These are phyloP conservation scores for Drosophila littoralis DNA, from an alignment of 1,140 invertebrate species.

Conservation along the genomic window DNA sequence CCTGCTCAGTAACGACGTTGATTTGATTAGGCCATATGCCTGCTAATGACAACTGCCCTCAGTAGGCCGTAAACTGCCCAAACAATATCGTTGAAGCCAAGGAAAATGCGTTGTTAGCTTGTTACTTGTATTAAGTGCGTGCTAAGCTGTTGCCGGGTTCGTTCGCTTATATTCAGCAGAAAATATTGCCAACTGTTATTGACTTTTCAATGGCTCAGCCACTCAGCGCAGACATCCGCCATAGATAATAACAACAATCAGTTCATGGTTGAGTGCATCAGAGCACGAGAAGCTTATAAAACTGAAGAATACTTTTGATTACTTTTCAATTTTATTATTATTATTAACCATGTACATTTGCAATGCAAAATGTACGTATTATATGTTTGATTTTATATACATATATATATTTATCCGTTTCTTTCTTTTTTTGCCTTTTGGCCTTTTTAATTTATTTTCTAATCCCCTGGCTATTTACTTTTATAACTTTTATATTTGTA, in stretches of 20 bases:
- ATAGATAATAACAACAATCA: constrained; percentile 2
- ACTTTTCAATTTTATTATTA: constrained; percentile 11
- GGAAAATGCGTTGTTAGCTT: constrained; percentile 24
- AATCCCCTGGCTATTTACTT: background rate
- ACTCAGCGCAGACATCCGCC: background rate
- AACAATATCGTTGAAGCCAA: background rate
- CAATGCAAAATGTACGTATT: too few relatives aligned
- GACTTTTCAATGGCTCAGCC: constrained; percentile 12
- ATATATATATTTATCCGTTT: too few relatives aligned
- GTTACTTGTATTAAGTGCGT: constrained; percentile 8
- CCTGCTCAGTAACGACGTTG: constrained; percentile 26
- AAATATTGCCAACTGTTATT: constrained; percentile 13
- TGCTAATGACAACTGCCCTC: constrained; percentile 46
- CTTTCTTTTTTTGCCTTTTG: background rate
- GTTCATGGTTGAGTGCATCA: constrained; percentile 19
- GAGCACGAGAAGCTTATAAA: constrained; percentile 14
- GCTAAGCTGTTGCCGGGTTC: background rate
- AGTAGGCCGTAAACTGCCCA: background rate
- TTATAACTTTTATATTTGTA: background rate
- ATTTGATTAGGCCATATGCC: constrained; percentile 56
- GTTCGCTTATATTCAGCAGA: background rate
- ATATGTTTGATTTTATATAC: too few relatives aligned
- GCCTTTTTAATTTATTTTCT: background rate
- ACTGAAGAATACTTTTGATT: constrained; percentile 13
- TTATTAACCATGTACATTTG: constrained; percentile 1